Evolutionary conservation across 2,888 invertebrate species (phyloP).

Genomic region (Dermolepida albohirtum): DNA sequence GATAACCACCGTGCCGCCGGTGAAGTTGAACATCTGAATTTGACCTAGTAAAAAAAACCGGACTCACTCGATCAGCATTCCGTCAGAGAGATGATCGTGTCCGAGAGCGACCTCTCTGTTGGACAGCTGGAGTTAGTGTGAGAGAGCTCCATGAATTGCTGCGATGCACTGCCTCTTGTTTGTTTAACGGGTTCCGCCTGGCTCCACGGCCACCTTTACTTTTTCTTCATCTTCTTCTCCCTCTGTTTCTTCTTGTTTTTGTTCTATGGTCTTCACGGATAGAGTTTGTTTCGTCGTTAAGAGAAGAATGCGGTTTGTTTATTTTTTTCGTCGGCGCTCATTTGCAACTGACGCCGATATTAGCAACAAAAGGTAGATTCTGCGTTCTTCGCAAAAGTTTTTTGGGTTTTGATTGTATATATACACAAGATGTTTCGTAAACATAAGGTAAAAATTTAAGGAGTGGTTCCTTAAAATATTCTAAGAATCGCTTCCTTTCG

Average conservation of each 20-base stretch:
- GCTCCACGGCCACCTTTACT: slow-evolving; percentile 30
- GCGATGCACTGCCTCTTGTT: slow-evolving; percentile 24
- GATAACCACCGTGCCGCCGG: not conserved
- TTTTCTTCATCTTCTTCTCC: slow-evolving; percentile 19
- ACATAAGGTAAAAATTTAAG: no score
- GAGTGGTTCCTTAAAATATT: no score
- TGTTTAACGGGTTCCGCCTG: slow-evolving; percentile 33
- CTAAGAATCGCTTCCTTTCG: no score
- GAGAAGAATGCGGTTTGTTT: slow-evolving; percentile 34
- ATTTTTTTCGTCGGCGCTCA: slow-evolving; percentile 28
- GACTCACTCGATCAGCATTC: slow-evolving; percentile 22
- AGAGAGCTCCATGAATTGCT: slow-evolving; percentile 10
- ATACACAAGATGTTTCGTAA: no score
- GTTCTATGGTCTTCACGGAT: slow-evolving; percentile 8
- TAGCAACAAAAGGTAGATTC: slow-evolving; percentile 11
- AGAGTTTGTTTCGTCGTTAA: slow-evolving; percentile 31
- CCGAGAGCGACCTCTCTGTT: slow-evolving; percentile 1
- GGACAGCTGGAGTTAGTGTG: slow-evolving; percentile 3
- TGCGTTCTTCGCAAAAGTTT: not conserved
- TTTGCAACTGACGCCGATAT: slow-evolving; percentile 30
- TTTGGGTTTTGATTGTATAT: no score
- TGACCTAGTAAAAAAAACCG: slow-evolving; percentile 23
- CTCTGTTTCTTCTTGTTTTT: slow-evolving; percentile 12
- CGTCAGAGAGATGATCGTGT: slow-evolving; percentile 3
- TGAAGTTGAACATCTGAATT: slow-evolving; percentile 19